A percentile compares a stretch with the other conserved stretches of the same genome.
Evolutionary conservation across 2,797 vertebrate species (phyloP).

Genomic region (Remorina albescens): DNA sequence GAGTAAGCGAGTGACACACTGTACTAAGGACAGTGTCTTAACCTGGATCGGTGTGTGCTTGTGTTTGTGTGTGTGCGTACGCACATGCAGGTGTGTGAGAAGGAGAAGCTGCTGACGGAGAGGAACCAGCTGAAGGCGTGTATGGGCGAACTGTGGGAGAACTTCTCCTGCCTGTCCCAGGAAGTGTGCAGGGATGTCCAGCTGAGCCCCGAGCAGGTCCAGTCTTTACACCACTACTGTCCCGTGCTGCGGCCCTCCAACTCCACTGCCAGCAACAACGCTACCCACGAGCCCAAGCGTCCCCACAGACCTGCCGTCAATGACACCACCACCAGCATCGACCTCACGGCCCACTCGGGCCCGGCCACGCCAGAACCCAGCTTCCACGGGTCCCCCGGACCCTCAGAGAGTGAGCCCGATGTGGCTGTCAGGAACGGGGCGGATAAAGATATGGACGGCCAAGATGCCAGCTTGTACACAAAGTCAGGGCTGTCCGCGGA

Average conservation of each 20-base stretch:
- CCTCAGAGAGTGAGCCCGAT: slow-evolving; percentile 82
- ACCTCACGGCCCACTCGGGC: slow-evolving; percentile 84
- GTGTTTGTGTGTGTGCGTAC: slow-evolving; percentile 21
- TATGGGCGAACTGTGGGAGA: slow-evolving; percentile 98
- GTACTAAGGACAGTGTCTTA: no score
- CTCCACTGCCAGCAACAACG: slow-evolving; percentile 80
- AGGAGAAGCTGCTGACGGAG: slow-evolving; percentile 97
- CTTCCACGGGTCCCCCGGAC: slow-evolving; percentile 84
- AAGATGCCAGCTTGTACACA: slow-evolving; percentile 84
- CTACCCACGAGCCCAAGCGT: slow-evolving; percentile 68
- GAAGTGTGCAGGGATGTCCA: slow-evolving; percentile 98
- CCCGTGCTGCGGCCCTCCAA: slow-evolving; percentile 92
- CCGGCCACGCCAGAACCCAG: slow-evolving; percentile 88
- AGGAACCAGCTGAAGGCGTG: slow-evolving; percentile 97
- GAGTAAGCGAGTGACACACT: no score
- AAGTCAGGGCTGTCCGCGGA: slow-evolving; percentile 88
- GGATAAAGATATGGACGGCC: slow-evolving; percentile 81
- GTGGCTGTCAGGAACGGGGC: slow-evolving; percentile 84
- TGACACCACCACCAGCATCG: slow-evolving; percentile 89
- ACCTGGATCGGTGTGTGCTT: neutral
- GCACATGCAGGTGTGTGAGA: slow-evolving; percentile 92
- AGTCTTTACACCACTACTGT: slow-evolving; percentile 96
- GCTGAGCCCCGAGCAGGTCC: slow-evolving; percentile 95
- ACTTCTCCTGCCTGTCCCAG: slow-evolving; percentile 98
- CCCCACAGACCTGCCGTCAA: slow-evolving; percentile 78